Percentiles rank a stretch among this genome's conserved stretches.
These are phyloP conservation scores for Montifringilla adamsi DNA, from an alignment of 2,113 vertebrate species.

Conservation along the genomic window DNA sequence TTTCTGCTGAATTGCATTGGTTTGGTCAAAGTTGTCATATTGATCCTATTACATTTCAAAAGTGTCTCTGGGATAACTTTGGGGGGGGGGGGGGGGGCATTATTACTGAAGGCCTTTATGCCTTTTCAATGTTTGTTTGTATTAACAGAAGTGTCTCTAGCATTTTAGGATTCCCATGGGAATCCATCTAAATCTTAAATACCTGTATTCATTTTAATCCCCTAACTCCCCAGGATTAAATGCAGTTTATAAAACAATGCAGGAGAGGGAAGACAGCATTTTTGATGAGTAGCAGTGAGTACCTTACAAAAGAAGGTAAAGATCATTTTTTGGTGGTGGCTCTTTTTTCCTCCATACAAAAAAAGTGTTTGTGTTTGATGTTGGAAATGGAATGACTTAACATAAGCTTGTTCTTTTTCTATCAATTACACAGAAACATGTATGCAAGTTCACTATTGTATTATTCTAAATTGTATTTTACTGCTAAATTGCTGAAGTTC, in stretches of 20 bases:
- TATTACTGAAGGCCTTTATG: not conserved
- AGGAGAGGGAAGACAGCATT: not conserved
- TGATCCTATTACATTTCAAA: not conserved
- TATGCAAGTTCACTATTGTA: not conserved
- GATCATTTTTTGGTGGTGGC: not conserved
- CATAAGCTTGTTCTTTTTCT: not conserved
- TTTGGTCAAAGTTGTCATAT: not conserved
- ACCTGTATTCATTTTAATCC: not conserved
- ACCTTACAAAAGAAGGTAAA: not conserved
- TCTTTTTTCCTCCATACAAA: not conserved
- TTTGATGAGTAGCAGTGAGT: not conserved
- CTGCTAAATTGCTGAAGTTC: not conserved
- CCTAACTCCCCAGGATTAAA: not conserved
- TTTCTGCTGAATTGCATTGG: not conserved
- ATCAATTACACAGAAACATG: not conserved
- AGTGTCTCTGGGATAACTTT: not conserved
- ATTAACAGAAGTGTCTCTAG: not conserved
- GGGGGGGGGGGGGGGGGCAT: rapidly evolving
- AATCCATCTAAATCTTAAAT: not conserved
- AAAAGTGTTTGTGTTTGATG: not conserved
- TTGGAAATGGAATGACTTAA: not conserved
- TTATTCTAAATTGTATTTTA: not conserved
- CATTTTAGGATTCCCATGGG: not conserved
- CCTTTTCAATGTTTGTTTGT: not conserved
- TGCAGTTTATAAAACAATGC: not conserved